Evolutionary conservation across 2,113 vertebrate species (phyloP).

Genomic region (Heterochromis multidens): DNA sequence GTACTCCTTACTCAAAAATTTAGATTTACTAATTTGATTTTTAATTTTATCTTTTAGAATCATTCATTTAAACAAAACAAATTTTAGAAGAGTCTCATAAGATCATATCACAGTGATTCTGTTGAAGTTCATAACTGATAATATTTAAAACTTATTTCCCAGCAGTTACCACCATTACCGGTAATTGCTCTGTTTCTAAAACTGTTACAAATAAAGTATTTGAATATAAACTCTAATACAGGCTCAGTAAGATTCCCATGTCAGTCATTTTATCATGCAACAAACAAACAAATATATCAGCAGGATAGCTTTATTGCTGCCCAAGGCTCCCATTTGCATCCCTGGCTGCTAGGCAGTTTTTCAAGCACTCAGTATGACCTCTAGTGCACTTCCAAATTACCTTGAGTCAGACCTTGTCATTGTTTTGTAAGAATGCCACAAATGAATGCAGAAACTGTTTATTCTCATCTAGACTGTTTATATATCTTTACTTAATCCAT

Average conservation of each 20-base stretch:
- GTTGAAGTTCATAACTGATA: not conserved
- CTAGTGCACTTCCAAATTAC: not conserved
- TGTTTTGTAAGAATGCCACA: not conserved
- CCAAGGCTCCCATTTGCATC: slow-evolving; percentile 10
- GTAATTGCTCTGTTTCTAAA: not conserved
- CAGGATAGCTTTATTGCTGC: slow-evolving; percentile 21
- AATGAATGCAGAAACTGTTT: not conserved
- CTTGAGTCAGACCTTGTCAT: not conserved
- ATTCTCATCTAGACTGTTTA: not conserved
- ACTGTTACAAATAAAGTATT: slow-evolving; percentile 4
- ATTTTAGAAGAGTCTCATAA: not conserved
- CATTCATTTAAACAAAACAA: not conserved
- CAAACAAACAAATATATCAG: slow-evolving; percentile 33
- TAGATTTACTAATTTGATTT: not conserved
- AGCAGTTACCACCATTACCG: not conserved
- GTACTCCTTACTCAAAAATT: not conserved
- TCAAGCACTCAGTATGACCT: slow-evolving; percentile 8
- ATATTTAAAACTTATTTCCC: not conserved
- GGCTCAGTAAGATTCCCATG: slow-evolving; percentile 14
- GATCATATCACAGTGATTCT: not conserved
- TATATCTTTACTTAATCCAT: not conserved
- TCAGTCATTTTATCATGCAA: slow-evolving; percentile 20
- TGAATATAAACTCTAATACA: not conserved
- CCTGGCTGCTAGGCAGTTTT: slow-evolving; percentile 2
- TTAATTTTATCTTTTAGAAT: not conserved